phyloP scores from a whole-genome alignment of 1,140 invertebrate genomes.

The Centruroides sculpturatus region DNA sequence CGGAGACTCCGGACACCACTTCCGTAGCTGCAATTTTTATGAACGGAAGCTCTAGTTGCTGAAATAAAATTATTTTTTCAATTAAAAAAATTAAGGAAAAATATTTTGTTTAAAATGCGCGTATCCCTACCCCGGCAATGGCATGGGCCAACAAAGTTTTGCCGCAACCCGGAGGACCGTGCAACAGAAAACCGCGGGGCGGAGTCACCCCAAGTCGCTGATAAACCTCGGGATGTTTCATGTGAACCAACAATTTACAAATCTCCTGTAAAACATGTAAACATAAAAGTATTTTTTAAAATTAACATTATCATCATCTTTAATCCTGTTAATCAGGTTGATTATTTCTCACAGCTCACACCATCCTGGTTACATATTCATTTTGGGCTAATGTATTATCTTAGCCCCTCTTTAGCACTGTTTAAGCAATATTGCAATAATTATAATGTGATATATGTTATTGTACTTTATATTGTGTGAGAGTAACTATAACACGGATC shows the following conservation, averaged over 20 bases:
- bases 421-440: not conserved
- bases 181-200: constrained; percentile 67
- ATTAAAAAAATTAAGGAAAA: not conserved
- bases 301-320: not conserved
- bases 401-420: no score
- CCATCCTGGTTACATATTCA: no score
- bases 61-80: constrained; percentile 9
- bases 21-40: constrained; percentile 79
- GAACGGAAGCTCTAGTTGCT: constrained; percentile 51
- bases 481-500: no score
- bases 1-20: constrained; percentile 78
- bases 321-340: not conserved
- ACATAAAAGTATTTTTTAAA: constrained; percentile 1
- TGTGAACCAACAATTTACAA: constrained; percentile 60
- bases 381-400: no score
- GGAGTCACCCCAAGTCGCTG: constrained; percentile 59
- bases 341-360: no score
- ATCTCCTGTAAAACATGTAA: constrained; percentile 40
- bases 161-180: constrained; percentile 85
- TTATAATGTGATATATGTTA: no score
- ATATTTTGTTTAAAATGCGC: not conserved
- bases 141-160: constrained; percentile 84
- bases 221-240: constrained; percentile 71
- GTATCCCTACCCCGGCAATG: constrained; percentile 64
- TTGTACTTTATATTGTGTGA: no score